phyloP scores from a whole-genome alignment of 1,140 invertebrate genomes.

The Melipona quadrifasciata region DNA sequence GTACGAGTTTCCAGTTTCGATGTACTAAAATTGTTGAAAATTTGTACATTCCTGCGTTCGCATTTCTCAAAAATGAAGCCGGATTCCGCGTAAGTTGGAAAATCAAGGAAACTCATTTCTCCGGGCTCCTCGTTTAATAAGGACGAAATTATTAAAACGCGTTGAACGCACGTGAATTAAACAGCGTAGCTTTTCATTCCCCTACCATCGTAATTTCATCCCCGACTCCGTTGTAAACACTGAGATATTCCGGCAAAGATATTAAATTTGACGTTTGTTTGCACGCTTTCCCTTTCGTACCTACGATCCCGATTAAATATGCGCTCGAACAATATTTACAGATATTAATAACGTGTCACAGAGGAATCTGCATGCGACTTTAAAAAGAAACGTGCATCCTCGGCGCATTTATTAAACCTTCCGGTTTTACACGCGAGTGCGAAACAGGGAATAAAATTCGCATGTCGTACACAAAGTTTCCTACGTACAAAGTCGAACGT shows the following conservation, averaged over 20 bases:
- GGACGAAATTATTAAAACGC: neutral
- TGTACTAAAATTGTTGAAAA: no score
- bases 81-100: neutral
- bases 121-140: neutral
- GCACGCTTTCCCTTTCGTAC: neutral
- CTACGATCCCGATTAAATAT: neutral
- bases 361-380: neutral
- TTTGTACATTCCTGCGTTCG: no score
- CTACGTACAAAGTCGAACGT: neutral
- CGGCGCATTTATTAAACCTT: neutral
- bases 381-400: neutral
- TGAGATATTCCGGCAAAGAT: neutral
- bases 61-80: neutral
- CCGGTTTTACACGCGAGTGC: neutral
- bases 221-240: constrained; percentile 4
- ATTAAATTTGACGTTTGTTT: constrained; percentile 23
- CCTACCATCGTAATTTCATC: neutral
- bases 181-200: neutral
- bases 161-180: neutral
- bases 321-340: neutral
- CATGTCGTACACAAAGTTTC: neutral
- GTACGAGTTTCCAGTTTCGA: no score
- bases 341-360: neutral
- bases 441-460: neutral
- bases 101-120: neutral